phyloP scores from a whole-genome alignment of 2,113 vertebrate species.

The Butorides virescens region DNA sequence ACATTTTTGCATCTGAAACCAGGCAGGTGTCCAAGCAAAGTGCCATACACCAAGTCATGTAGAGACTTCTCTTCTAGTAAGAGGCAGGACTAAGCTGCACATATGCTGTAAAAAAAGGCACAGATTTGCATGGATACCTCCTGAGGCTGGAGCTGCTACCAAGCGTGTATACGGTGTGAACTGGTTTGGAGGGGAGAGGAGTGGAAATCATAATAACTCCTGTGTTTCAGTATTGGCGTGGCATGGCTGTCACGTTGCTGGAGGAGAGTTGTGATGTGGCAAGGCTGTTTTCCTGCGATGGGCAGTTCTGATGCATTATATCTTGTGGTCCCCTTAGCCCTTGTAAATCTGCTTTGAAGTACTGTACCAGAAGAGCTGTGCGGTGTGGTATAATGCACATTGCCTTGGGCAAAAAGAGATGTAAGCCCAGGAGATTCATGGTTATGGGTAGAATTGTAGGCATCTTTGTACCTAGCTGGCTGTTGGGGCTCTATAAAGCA shows the following conservation, averaged over 20 bases:
- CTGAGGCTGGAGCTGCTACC: neutral
- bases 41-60: neutral
- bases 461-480: neutral
- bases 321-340: neutral
- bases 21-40: neutral
- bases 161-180: neutral
- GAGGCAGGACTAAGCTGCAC: neutral
- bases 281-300: neutral
- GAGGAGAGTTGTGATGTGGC: neutral
- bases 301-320: neutral
- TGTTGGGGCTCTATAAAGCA: neutral
- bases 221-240: neutral
- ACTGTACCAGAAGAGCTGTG: neutral
- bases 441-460: neutral
- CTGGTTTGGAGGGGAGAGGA: neutral
- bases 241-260: neutral
- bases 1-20: neutral
- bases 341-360: neutral
- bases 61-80: neutral
- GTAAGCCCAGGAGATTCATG: neutral
- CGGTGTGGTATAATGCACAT: accelerated
- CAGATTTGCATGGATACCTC: neutral
- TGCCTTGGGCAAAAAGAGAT: neutral
- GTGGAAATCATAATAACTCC: neutral
- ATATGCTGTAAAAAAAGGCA: neutral